phyloP scores from a whole-genome alignment of 2,113 vertebrate species.

The Melanocharis versteri region DNA sequence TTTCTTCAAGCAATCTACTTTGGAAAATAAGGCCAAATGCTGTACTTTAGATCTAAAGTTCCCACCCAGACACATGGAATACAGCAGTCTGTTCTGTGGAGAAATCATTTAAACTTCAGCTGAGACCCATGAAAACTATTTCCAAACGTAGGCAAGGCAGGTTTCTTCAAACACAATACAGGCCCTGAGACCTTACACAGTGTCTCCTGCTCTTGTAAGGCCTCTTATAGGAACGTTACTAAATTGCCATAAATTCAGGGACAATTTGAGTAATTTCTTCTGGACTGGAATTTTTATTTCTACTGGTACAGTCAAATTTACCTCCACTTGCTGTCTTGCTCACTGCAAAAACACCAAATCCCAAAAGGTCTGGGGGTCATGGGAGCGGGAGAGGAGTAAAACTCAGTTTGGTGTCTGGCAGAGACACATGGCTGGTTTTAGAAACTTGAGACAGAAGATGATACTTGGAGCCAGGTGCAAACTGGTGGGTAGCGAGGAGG shows the following conservation, averaged over 20 bases:
- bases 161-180: background rate
- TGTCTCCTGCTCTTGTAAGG: background rate
- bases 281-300: background rate
- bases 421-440: background rate
- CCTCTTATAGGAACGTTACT: background rate
- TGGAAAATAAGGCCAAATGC: background rate
- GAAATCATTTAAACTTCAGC: background rate
- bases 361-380: background rate
- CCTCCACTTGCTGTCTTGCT: background rate
- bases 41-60: background rate
- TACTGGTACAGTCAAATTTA: background rate
- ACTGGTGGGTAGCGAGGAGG: background rate
- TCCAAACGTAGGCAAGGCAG: rapidly evolving
- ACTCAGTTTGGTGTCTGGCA: background rate
- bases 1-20: background rate
- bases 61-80: background rate
- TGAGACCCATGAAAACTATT: background rate
- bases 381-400: background rate
- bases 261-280: background rate
- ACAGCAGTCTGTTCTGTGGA: background rate
- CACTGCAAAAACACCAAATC: background rate
- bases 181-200: background rate
- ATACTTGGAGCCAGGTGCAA: background rate
- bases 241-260: background rate
- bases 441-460: background rate